These are phyloP conservation scores for Grapholita molesta DNA, from an alignment of 1,140 invertebrate genomes.

Conservation along the genomic window DNA sequence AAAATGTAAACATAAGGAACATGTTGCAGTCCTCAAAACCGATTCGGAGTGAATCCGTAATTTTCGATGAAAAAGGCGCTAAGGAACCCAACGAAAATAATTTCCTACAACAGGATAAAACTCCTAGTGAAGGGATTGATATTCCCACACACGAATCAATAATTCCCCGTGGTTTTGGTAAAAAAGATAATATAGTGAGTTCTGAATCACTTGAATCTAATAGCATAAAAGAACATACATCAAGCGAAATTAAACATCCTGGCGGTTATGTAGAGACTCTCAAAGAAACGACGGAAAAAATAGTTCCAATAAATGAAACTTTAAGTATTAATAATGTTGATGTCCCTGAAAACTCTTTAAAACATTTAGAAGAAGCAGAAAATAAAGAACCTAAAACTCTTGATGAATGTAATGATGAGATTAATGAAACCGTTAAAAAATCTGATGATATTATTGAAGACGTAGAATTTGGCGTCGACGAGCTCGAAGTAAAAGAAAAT, in stretches of 20 bases:
- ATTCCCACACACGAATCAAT: not conserved
- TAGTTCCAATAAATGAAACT: too few relatives aligned
- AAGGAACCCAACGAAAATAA: not conserved
- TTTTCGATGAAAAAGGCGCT: not conserved
- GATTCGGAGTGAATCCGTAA: not conserved
- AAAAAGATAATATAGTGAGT: not conserved
- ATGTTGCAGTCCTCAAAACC: slow-evolving; percentile 20
- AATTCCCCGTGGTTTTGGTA: not conserved
- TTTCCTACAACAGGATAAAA: not conserved
- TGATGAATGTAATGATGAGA: not conserved
- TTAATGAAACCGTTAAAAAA: not conserved
- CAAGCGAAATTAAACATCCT: not conserved
- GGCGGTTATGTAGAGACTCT: not conserved
- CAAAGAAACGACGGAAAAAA: too few relatives aligned
- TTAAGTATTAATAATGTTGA: too few relatives aligned
- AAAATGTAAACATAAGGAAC: not conserved
- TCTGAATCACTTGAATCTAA: not conserved
- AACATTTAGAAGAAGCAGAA: not conserved
- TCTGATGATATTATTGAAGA: not conserved
- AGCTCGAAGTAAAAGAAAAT: not conserved
- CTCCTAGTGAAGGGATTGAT: not conserved
- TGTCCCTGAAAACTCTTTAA: not conserved
- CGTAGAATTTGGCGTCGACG: not conserved
- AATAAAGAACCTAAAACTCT: not conserved
- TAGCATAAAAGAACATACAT: not conserved